Evolutionary conservation across 2,113 vertebrate species (phyloP).

Genomic region (Chloebia gouldiae): DNA sequence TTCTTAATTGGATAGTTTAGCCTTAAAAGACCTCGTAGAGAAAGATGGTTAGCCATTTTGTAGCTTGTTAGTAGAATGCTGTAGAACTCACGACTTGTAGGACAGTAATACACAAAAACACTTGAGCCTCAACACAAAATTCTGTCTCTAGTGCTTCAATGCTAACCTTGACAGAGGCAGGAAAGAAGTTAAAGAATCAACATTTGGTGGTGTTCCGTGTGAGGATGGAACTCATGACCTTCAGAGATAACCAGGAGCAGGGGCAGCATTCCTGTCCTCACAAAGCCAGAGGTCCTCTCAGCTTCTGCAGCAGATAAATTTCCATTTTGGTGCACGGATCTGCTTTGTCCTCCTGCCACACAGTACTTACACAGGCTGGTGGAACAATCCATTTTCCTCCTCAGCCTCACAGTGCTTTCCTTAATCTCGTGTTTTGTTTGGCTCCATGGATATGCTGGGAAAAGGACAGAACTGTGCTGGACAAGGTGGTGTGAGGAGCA

Average conservation of each 20-base stretch:
- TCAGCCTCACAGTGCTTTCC: not conserved
- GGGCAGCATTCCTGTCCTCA: not conserved
- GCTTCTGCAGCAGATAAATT: not conserved
- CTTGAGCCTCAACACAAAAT: not conserved
- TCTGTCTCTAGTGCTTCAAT: too few relatives aligned
- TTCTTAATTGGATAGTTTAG: not conserved
- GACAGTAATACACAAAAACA: not conserved
- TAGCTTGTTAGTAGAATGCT: not conserved
- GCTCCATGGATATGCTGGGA: not conserved
- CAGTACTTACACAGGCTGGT: not conserved
- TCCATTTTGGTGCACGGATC: accelerated
- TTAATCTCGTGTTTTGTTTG: not conserved
- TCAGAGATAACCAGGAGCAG: not conserved
- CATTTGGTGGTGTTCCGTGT: not conserved
- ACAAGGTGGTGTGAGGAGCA: not conserved
- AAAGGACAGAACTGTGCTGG: not conserved
- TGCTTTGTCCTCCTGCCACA: not conserved
- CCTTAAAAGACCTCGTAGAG: not conserved
- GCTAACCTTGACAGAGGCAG: not conserved
- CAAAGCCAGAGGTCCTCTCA: not conserved
- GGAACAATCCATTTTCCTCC: not conserved
- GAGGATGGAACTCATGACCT: not conserved
- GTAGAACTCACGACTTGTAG: not conserved
- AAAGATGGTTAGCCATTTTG: not conserved
- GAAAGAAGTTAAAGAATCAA: not conserved